Conservation (phyloP, 2,797 vertebrate genomes). For the Fistularia commersonii region DNA sequence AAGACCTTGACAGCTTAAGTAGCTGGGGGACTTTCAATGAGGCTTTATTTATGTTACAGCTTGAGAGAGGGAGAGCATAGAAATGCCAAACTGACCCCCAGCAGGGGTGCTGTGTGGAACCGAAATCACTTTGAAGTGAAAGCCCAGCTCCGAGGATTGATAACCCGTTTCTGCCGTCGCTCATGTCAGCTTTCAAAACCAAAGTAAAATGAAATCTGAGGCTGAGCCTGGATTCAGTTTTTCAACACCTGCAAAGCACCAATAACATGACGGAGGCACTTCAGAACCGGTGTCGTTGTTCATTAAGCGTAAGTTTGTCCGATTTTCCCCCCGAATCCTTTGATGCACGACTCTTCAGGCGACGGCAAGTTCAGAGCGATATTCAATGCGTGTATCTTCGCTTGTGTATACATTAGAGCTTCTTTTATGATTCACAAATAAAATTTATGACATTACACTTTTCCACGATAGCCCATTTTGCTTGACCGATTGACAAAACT, state of each 20-base stretch:
- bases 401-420: background rate
- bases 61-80: conserved; percentile 73
- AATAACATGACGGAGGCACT: conserved; percentile 42
- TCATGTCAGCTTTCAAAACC: conserved; percentile 63
- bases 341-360: conserved; percentile 15
- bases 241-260: conserved; percentile 50
- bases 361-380: conserved; percentile 8
- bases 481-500: too few species aligned
- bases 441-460: too few species aligned
- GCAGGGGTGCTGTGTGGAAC: conserved; percentile 68
- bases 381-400: background rate
- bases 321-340: conserved; percentile 14
- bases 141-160: conserved; percentile 72
- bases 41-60: conserved; percentile 81
- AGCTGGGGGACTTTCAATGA: conserved; percentile 78
- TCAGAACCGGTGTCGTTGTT: conserved; percentile 35
- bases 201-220: conserved; percentile 47
- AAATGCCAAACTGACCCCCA: conserved; percentile 70
- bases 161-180: conserved; percentile 74
- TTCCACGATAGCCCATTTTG: too few species aligned
- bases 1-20: conserved; percentile 83
- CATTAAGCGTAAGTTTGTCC: conserved; percentile 37
- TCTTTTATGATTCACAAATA: too few species aligned
- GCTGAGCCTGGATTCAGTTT: conserved; percentile 59
- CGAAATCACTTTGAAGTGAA: conserved; percentile 78